Base-by-base conservation (phyloP, 2,113 vertebrate genomes). In the Muntiacus reevesi region DNA sequence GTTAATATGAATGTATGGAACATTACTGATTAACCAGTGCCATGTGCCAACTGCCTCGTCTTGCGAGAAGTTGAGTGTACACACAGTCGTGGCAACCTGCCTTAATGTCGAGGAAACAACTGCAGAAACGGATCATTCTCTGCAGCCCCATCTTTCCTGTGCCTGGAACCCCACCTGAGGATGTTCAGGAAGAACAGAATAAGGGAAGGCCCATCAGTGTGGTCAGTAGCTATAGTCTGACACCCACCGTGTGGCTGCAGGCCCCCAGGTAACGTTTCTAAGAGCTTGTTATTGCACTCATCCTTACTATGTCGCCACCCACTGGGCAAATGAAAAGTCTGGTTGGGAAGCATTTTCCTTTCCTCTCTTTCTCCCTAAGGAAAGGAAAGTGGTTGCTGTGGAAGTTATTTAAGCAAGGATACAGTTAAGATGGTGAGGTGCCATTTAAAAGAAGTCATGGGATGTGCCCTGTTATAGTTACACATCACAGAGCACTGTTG, bases 321-420 rank as follows among this genome's bases (percentile, higher is more conserved):
- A 6, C 11, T 0, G 83, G 40, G 71, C 89, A 71, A 57, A 83
- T 84, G 59, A 67, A 88, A 95, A 74, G 33, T 82, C 87, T 97
- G 74, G 55, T 40, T 9, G 43, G 62, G 83, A 84, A 96, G 40
- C 27, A 8, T 71, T 81, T 94, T 95, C 50, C 64, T 36, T 83
- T 86, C 64, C 67, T 88, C n/a, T 85, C 71, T 84, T 64, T 91
- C 47, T 90, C 71, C 55, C 76, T 67, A 71, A 88, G 57, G 47
- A 52, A 16, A 91, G 62, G 71, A 33, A 62, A 50, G 62, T 6
- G 21, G 84, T 91, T 86, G 52, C 67, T 40, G 13, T 91, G 55
- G 79, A 90, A n/a, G 28, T 91, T 74, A 57, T 81, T 96, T 87
- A 55, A 96, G 50, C 12, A n/a, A 54, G 89, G 82, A 57, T 40